phyloP scores from a whole-genome alignment of 2,797 vertebrate species.

The Rachycentron canadum region DNA sequence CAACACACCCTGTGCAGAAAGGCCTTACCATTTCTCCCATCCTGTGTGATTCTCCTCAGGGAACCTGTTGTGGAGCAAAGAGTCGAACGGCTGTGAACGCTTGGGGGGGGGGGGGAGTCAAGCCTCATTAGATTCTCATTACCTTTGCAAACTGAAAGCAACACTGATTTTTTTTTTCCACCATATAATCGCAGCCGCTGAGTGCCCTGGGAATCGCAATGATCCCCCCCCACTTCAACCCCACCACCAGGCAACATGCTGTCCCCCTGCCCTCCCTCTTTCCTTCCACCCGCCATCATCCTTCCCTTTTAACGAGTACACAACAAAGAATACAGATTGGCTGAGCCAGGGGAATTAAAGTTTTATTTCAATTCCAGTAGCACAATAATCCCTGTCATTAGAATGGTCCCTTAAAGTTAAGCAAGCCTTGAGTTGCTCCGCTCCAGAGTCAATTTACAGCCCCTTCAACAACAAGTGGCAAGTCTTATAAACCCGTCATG shows the following conservation, averaged over 20 bases:
- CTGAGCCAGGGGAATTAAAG: conserved; percentile 87
- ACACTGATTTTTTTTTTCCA: conserved; percentile 81
- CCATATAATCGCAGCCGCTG: conserved; percentile 86
- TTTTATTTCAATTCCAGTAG: conserved; percentile 88
- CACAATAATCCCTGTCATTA: conserved; percentile 90
- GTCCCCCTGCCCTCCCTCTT: conserved; percentile 16
- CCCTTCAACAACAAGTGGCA: conserved; percentile 79
- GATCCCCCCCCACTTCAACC: conserved; percentile 56
- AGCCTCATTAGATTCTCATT: conserved; percentile 97
- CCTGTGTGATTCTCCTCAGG: conserved; percentile 56
- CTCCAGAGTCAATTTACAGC: conserved; percentile 85
- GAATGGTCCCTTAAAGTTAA: conserved; percentile 90
- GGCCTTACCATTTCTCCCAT: conserved; percentile 43
- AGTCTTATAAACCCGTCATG: conserved; percentile 80
- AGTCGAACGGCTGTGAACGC: conserved; percentile 53
- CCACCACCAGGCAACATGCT: conserved; percentile 33
- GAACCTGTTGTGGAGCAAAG: conserved; percentile 65
- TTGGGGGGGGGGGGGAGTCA: conserved; percentile 82
- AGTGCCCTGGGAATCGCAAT: conserved; percentile 88
- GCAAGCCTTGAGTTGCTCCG: conserved; percentile 83
- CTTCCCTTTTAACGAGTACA: conserved; percentile 87
- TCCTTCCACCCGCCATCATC: conserved; percentile 55
- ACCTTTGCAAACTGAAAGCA: conserved; percentile 92
- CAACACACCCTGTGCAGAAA: conserved; percentile 49
- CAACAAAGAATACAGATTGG: conserved; percentile 88